Base-by-base conservation (phyloP, 2,797 vertebrate species). In the Enteromius radiatus region DNA sequence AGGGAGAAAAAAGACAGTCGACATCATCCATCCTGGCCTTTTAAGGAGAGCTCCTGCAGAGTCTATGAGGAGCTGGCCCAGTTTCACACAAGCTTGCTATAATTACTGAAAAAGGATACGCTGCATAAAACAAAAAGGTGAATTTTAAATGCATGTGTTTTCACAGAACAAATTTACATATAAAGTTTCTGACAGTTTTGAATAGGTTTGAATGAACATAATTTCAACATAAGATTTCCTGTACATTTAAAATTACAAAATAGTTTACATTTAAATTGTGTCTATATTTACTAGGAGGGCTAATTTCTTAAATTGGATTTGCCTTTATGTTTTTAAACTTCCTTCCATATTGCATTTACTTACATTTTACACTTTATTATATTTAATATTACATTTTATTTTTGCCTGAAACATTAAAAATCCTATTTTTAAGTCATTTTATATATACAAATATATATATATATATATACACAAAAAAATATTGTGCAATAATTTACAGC, bases 1-100 rank as follows among this genome's bases (percentile, higher is more conserved):
- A 77, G 41, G 26, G 26, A 49, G 64, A 74, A 78, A 84, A 74
- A 65, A 76, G 80, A 82, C 59, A 36, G 76, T 91, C 92, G 87
- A 92, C 93, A 94, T 94, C 92, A 93, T 94, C 92, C 92, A 90
- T 92, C 91, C 93, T 89, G 90, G 87, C 95, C 95, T 95, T 95
- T 94, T 95, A 95, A 93, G 94, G 94, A 94, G 90, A 91, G 94
- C 91, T 94, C 92, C 91, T 91, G 92, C 23, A 91, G 91, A 94
- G 92, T 89, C 89, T 90, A 90, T 87, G 88, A 92, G 84, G 77
- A 26, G 79, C 88, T 94, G 93, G 92, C 93, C 93, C 92, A 93
- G 88, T 93, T 94, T 92, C 92, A 82, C 47, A 76, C 47, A 76
- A 38, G 7, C 56, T 56, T 0, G 11, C 71, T 65, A 75, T 74